phyloP scores from a whole-genome alignment of 1,140 invertebrate species.

The Lepidurus packardi region DNA sequence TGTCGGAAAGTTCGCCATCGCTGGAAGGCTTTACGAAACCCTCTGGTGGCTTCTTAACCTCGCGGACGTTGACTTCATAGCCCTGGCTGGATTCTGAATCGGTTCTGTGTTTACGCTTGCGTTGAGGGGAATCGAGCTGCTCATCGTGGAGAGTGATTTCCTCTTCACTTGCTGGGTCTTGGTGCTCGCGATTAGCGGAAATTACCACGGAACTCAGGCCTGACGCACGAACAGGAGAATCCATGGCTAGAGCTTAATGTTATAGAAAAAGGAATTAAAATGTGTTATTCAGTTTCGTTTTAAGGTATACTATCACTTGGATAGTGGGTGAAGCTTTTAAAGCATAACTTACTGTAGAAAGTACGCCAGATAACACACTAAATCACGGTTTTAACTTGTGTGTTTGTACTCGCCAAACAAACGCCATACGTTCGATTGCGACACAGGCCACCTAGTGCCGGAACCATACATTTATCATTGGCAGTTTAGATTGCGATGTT shows the following conservation, averaged over 20 bases:
- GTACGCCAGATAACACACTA: too few species aligned
- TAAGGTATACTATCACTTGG: too few species aligned
- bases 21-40: not conserved
- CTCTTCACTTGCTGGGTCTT: not conserved
- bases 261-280: too few species aligned
- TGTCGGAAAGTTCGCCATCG: not conserved
- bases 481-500: too few species aligned
- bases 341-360: too few species aligned
- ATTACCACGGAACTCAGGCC: not conserved
- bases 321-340: too few species aligned
- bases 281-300: too few species aligned
- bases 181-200: not conserved
- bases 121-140: not conserved
- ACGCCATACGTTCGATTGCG: too few species aligned
- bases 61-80: not conserved
- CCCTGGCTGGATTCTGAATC: not conserved
- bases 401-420: too few species aligned
- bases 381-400: too few species aligned
- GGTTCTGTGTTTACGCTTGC: not conserved
- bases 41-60: not conserved
- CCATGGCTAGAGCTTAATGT: not conserved
- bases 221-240: not conserved
- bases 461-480: too few species aligned
- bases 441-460: too few species aligned
- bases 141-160: conserved; percentile 10